Conservation (phyloP, 2,113 vertebrate genomes). For the Zosterops lateralis region DNA sequence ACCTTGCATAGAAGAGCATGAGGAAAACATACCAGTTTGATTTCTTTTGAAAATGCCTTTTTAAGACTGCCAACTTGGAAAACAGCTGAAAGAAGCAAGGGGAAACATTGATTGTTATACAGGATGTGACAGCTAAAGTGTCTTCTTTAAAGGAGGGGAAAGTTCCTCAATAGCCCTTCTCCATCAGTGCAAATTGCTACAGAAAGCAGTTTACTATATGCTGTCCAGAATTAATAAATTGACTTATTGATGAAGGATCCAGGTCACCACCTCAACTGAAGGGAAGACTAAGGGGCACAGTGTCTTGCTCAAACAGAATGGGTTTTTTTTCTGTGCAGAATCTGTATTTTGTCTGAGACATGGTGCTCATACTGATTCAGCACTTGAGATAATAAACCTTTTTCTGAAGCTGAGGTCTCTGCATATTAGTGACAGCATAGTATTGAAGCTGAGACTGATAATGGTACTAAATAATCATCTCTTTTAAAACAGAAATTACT, state of each 20-base stretch:
- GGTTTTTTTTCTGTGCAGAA: not conserved
- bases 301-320: not conserved
- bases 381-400: conserved; percentile 54
- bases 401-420: conserved; percentile 59
- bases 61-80: not conserved
- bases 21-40: not conserved
- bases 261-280: not conserved
- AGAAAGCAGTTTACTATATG: conserved; percentile 10
- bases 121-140: conserved; percentile 21
- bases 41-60: conserved; percentile 15
- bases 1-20: fast-evolving
- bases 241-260: not conserved
- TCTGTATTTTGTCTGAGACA: not conserved
- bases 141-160: not conserved
- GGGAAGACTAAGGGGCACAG: not conserved
- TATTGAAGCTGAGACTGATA: conserved; percentile 43
- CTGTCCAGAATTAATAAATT: conserved; percentile 26
- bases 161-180: not conserved
- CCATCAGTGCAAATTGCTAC: not conserved
- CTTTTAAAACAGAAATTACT: conserved; percentile 68
- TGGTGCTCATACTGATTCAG: conserved; percentile 5
- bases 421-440: conserved; percentile 52
- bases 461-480: conserved; percentile 58
- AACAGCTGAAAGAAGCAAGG: conserved; percentile 32
- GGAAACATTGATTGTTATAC: conserved; percentile 19